Evolutionary conservation across 2,113 vertebrate genomes (phyloP).

Genomic region (Elephas maximus): DNA sequence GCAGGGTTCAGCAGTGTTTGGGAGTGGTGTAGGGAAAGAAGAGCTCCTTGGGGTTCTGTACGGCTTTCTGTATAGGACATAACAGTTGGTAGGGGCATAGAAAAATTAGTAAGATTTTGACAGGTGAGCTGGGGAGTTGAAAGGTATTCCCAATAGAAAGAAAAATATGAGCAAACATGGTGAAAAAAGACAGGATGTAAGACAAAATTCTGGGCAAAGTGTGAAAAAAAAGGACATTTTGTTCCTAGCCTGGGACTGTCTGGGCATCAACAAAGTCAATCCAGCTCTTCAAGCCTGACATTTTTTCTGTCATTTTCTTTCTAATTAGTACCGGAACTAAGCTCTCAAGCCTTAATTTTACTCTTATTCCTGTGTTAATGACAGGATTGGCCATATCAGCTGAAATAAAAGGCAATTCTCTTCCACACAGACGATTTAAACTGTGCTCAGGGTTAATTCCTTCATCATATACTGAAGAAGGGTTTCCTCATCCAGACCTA

Average conservation of each 20-base stretch:
- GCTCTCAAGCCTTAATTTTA: slow-evolving; percentile 7
- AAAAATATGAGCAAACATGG: background rate
- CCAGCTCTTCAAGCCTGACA: background rate
- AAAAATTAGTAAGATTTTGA: background rate
- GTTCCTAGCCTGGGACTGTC: background rate
- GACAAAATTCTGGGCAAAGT: background rate
- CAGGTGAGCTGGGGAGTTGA: background rate
- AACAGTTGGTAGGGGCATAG: rapidly evolving
- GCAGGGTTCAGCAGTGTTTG: background rate
- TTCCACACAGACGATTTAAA: background rate
- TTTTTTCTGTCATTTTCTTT: slow-evolving; percentile 25
- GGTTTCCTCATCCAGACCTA: slow-evolving; percentile 30
- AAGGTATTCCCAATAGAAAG: background rate
- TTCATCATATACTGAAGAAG: background rate
- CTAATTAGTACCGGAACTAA: slow-evolving; percentile 40
- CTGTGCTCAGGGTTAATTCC: slow-evolving; percentile 13
- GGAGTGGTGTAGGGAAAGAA: rapidly evolving
- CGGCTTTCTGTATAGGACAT: background rate
- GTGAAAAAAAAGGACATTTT: background rate
- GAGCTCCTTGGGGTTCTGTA: rapidly evolving
- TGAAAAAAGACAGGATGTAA: background rate
- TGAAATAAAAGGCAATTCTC: background rate
- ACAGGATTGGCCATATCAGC: background rate
- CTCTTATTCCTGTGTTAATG: background rate
- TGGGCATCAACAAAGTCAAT: background rate